Percentiles rank a stretch among this genome's conserved stretches.
Evolutionary conservation across 1,140 invertebrate species (phyloP).

Genomic region (Eurosta solidaginis): DNA sequence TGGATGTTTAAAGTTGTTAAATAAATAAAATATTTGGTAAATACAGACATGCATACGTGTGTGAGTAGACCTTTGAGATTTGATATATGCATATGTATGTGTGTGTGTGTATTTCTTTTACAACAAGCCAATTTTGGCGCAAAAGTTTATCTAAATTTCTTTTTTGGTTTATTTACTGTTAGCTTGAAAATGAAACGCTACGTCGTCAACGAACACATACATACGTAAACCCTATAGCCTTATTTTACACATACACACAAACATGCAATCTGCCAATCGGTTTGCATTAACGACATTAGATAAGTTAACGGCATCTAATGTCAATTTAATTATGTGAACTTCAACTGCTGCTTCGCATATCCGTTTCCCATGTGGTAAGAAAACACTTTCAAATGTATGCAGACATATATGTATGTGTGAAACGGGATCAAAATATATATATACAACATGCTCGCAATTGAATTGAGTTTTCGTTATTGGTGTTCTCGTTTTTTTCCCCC

Average conservation of each 20-base stretch:
- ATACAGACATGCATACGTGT: background rate
- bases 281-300: conserved; percentile 41
- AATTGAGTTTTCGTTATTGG: background rate
- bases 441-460: background rate
- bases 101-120: background rate
- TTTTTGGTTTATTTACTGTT: conserved; percentile 14
- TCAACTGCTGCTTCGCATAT: background rate
- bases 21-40: background rate
- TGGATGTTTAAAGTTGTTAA: conserved; percentile 17
- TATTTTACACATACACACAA: background rate
- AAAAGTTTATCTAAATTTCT: conserved; percentile 13
- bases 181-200: background rate
- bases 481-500: background rate
- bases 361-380: background rate
- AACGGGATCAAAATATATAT: no score
- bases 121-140: background rate
- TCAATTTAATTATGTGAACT: conserved; percentile 50
- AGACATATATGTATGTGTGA: background rate
- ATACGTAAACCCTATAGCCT: background rate
- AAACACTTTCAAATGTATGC: background rate
- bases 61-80: no score
- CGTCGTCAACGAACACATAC: background rate
- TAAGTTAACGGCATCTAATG: conserved; percentile 47
- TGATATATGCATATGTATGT: background rate
- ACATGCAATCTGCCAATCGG: conserved; percentile 33